Evolutionary conservation across 2,113 vertebrate genomes (phyloP).

Genomic region (Jaculus jaculus): DNA sequence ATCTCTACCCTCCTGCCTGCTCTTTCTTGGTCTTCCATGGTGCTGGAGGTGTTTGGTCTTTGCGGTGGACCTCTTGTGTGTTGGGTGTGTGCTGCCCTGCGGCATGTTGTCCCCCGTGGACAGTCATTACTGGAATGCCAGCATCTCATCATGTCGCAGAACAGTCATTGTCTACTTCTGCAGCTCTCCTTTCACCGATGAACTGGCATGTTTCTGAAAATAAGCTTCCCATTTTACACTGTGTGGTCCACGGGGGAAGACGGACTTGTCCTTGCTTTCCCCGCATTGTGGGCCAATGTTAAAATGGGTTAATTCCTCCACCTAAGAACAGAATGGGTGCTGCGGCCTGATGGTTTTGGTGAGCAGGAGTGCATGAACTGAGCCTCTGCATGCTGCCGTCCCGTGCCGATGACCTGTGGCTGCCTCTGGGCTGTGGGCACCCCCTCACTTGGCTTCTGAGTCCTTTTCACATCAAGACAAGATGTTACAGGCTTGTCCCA

Average conservation of each 20-base stretch:
- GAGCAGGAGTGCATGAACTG: fast-evolving
- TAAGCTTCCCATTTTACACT: neutral
- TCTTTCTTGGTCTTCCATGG: neutral
- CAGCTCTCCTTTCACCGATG: fast-evolving
- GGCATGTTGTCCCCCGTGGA: fast-evolving
- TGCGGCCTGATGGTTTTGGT: neutral
- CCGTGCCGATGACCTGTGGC: fast-evolving
- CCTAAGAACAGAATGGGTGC: neutral
- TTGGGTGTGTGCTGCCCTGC: too few species aligned
- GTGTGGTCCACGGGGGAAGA: fast-evolving
- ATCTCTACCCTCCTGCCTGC: too few species aligned
- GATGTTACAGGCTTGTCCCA: too few species aligned
- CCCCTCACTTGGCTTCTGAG: neutral
- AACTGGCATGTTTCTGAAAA: fast-evolving
- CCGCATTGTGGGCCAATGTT: too few species aligned
- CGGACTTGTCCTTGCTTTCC: fast-evolving
- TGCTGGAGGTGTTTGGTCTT: too few species aligned
- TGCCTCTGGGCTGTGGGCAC: neutral
- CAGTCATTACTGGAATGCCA: fast-evolving
- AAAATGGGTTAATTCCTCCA: fast-evolving
- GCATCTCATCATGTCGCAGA: fast-evolving
- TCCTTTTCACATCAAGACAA: neutral
- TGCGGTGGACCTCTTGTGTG: too few species aligned
- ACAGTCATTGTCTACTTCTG: fast-evolving
- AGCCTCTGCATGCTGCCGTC: fast-evolving